phyloP scores from a whole-genome alignment of 1,140 invertebrate species.

The Geopemphigus sp. region DNA sequence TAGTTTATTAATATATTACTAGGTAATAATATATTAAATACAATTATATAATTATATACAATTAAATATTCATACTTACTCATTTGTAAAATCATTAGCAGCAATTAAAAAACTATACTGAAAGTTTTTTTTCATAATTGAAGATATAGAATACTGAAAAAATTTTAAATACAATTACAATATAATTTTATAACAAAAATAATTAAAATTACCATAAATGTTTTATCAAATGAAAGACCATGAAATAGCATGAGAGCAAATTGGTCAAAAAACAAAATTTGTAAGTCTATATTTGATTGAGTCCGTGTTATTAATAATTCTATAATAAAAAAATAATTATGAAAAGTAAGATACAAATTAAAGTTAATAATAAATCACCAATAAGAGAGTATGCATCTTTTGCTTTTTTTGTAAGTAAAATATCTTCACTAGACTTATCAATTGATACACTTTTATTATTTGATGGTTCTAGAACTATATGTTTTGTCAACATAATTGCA shows the following conservation, averaged over 20 bases:
- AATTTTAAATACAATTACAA: background rate
- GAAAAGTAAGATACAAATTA: constrained; percentile 6
- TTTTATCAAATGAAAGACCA: constrained; percentile 59
- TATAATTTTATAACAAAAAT: background rate
- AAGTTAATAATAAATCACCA: constrained; percentile 50
- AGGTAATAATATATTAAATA: too few species aligned
- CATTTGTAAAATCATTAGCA: constrained; percentile 51
- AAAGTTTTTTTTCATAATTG: constrained; percentile 52
- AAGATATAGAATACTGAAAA: constrained; percentile 53
- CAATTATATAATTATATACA: too few species aligned
- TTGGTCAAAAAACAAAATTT: constrained; percentile 73
- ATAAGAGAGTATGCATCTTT: constrained; percentile 52
- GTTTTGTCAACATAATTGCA: constrained; percentile 59
- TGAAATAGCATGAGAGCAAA: constrained; percentile 62
- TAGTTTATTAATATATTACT: too few species aligned
- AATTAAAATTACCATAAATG: constrained; percentile 52
- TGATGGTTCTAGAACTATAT: constrained; percentile 54
- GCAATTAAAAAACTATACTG: constrained; percentile 53
- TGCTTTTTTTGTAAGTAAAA: constrained; percentile 49
- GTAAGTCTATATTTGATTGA: constrained; percentile 55
- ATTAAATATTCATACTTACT: constrained; percentile 17
- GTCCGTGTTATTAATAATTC: constrained; percentile 56
- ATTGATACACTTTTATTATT: constrained; percentile 54
- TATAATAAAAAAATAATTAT: constrained; percentile 53
- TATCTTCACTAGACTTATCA: constrained; percentile 50